A percentile compares a stretch with the other conserved stretches of the same genome.
These are phyloP conservation scores for Lithophane ornitopus DNA, from an alignment of 2,888 invertebrate genomes.

Conservation along the genomic window DNA sequence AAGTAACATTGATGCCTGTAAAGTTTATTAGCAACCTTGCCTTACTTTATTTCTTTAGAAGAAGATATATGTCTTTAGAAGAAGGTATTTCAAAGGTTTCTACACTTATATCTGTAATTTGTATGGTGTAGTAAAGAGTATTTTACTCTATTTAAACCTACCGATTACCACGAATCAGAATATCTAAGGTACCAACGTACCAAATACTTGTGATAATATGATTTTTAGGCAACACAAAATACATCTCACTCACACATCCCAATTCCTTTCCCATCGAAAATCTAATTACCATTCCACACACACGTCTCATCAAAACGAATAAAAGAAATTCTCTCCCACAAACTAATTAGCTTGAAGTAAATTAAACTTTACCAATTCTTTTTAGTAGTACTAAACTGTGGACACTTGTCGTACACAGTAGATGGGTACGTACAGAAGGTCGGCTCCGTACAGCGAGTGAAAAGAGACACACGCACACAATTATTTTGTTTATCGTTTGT, in stretches of 20 bases:
- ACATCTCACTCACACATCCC: background rate
- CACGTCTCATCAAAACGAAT: slow-evolving; percentile 22
- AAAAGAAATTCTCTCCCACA: slow-evolving; percentile 27
- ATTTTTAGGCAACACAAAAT: background rate
- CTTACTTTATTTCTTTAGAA: no score
- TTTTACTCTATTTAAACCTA: background rate
- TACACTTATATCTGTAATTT: no score
- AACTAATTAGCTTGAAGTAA: slow-evolving; percentile 53
- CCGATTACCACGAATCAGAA: background rate
- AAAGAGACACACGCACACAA: no score
- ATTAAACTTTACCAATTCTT: slow-evolving; percentile 52
- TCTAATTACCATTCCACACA: slow-evolving; percentile 32
- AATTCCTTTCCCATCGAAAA: background rate
- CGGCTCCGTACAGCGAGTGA: background rate
- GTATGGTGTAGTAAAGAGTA: no score
- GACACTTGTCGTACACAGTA: slow-evolving; percentile 14
- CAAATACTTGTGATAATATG: background rate
- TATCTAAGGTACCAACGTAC: background rate
- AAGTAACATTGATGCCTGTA: no score
- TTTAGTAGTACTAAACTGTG: slow-evolving; percentile 38
- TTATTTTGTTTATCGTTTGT: background rate
- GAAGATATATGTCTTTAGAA: no score
- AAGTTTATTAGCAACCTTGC: no score
- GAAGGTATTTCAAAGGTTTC: no score
- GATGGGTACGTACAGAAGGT: background rate